Evolutionary conservation across 2,888 invertebrate species (phyloP).

Genomic region (Xanthostigma xanthostigma): DNA sequence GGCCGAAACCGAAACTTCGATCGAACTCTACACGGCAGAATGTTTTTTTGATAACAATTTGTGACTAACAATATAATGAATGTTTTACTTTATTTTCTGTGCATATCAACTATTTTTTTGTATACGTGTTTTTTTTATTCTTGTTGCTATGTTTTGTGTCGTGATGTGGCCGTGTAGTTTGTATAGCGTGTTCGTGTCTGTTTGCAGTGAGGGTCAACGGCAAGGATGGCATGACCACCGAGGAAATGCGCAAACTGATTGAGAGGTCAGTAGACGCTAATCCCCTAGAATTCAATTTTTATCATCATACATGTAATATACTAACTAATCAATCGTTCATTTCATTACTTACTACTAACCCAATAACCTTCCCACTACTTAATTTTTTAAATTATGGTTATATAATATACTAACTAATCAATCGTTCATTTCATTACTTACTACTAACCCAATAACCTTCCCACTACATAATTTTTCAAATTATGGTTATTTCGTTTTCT

Average conservation of each 20-base stretch:
- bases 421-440: too few species aligned
- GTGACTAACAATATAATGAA: background rate
- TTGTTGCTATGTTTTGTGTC: conserved; percentile 27
- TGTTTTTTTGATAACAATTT: background rate
- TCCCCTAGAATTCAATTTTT: conserved; percentile 5
- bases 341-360: too few species aligned
- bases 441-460: too few species aligned
- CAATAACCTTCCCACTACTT: too few species aligned
- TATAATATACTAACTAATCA: conserved; percentile 1
- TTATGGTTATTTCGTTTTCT: too few species aligned
- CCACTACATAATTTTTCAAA: too few species aligned
- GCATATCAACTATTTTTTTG: conserved; percentile 26
- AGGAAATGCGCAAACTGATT: conserved; percentile 94
- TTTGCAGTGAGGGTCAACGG: conserved; percentile 47
- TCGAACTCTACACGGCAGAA: too few species aligned
- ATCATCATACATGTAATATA: conserved; percentile 2
- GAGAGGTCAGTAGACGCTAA: conserved; percentile 67
- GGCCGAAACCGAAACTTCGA: too few species aligned
- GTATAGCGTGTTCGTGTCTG: conserved; percentile 26
- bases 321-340: background rate
- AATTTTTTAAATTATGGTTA: too few species aligned
- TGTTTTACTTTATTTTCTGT: conserved; percentile 16
- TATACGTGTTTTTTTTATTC: conserved; percentile 27
- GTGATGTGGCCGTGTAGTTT: conserved; percentile 36
- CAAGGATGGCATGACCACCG: conserved; percentile 89